Percentiles rank a stretch among this genome's conserved stretches.
Conservation (phyloP, 1,140 invertebrate genomes). For the Sycobia sp. region DNA sequence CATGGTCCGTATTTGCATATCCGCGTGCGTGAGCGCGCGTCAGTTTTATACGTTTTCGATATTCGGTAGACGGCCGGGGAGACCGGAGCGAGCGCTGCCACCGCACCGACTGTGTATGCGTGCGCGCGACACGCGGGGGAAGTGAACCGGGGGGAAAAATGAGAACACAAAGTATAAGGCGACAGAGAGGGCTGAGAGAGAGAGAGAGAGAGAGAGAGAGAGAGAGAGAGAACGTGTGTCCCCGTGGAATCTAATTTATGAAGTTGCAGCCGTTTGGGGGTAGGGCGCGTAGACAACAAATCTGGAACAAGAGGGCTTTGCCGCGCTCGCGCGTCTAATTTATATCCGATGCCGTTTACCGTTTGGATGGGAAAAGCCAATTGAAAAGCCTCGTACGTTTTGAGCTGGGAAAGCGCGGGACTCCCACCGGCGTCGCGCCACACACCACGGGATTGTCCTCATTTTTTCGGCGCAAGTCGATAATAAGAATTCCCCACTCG, state of each 20-base stretch:
- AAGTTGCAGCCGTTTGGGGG: background rate
- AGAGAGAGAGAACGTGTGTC: too few species aligned
- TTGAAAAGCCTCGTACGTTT: slow-evolving; percentile 5
- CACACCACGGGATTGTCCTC: too few species aligned
- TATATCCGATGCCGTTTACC: slow-evolving; percentile 12
- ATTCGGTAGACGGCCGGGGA: too few species aligned
- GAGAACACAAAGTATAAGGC: too few species aligned
- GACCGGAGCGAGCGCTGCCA: too few species aligned
- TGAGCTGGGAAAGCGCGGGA: background rate
- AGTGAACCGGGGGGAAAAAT: too few species aligned
- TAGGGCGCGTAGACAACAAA: background rate
- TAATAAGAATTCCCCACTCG: slow-evolving; percentile 6
- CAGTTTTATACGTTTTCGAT: slow-evolving; percentile 30
- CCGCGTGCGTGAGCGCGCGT: too few species aligned
- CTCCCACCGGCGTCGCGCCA: too few species aligned
- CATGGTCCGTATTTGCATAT: slow-evolving; percentile 21
- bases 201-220: background rate
- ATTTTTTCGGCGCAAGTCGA: slow-evolving; percentile 3
- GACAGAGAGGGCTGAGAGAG: too few species aligned
- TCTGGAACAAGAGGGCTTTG: slow-evolving; percentile 13
- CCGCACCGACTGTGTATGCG: background rate
- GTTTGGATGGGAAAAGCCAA: background rate
- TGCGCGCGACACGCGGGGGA: background rate
- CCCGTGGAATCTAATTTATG: slow-evolving; percentile 25
- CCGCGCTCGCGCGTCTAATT: slow-evolving; percentile 1